Evolutionary conservation across 2,113 vertebrate species (phyloP).

Genomic region (Pelobates fuscus): DNA sequence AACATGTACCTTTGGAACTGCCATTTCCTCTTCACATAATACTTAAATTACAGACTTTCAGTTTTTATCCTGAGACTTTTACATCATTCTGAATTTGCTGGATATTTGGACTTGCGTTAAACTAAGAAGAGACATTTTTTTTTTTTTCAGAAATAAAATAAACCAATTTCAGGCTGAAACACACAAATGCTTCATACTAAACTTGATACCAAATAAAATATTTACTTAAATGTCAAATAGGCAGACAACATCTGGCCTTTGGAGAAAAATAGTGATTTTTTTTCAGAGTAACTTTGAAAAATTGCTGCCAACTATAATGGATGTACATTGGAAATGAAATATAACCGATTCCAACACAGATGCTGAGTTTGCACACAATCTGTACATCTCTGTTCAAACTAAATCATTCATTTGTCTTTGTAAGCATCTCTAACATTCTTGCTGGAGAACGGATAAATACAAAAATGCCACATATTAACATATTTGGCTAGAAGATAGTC

Average conservation of each 20-base stretch:
- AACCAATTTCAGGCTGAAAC: too few species aligned
- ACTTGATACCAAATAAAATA: not conserved
- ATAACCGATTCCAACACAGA: not conserved
- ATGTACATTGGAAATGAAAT: slow-evolving; percentile 16
- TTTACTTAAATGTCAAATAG: not conserved
- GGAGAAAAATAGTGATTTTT: not conserved
- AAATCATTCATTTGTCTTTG: slow-evolving; percentile 1
- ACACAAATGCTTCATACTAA: not conserved
- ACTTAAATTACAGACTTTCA: not conserved
- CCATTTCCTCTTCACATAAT: too few species aligned
- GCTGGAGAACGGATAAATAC: not conserved
- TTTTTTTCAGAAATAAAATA: not conserved
- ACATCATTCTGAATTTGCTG: not conserved
- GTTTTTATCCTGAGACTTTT: not conserved
- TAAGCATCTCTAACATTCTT: not conserved
- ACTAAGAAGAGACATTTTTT: not conserved
- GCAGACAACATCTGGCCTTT: not conserved
- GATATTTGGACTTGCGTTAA: not conserved
- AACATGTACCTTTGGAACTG: too few species aligned
- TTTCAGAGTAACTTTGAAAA: not conserved
- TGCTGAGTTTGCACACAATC: not conserved
- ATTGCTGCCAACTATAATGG: not conserved
- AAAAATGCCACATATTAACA: not conserved
- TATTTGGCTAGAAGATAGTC: not conserved
- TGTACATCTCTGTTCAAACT: slow-evolving; percentile 10